Base-by-base conservation (phyloP, 2,113 vertebrate genomes). In the Gadus chalcogrammus region DNA sequence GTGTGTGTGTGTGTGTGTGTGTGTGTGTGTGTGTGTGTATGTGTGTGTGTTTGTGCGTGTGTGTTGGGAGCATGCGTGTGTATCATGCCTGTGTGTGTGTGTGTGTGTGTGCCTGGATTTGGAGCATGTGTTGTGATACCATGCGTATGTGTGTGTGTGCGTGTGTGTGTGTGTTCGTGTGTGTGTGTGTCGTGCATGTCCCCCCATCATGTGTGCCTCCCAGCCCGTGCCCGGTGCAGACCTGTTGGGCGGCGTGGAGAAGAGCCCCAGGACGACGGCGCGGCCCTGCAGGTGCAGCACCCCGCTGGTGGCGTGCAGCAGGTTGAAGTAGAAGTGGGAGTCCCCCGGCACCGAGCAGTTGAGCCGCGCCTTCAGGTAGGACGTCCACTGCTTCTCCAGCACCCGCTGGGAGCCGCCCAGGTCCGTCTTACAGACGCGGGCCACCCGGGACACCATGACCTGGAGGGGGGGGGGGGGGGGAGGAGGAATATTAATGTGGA, bases 251-350 rank as follows among this genome's bases (percentile, higher is more conserved):
- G 97, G 97, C 0, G 97, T 99, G 67, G 97, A 99, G 83, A 99
- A 99, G 73, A 98, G 91, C 0, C 95, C 97, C 2, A 99, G 91
- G 59, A 99, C 92, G 77, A 97, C 91, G 0, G 96, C 94, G 7
- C 94, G 91, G 55, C 97, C 97, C 0, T 95, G 93, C 81, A 99
- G 92, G 86, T 87, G 92, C 81, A 99, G 88, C 81, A 98, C 93
- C 28, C 92, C 85, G 0, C 95, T 99, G 35, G 96, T 95, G 0
- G 96, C 93, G 72, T 97, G 97, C 68, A 99, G 90, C 78, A 98
- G 94, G 7, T 99, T 98, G 88, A 99, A 99, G 89, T 99, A 99
- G 89, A 99, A 99, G 79, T 98, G 97, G 0, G 96, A 95, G 60
- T 99, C 97, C 0, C 97, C 97, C 0, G 97, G 97, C 79, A 99